These are phyloP conservation scores for Zenarchopterus dispar DNA, from an alignment of 2,797 vertebrate species.

Conservation along the genomic window DNA sequence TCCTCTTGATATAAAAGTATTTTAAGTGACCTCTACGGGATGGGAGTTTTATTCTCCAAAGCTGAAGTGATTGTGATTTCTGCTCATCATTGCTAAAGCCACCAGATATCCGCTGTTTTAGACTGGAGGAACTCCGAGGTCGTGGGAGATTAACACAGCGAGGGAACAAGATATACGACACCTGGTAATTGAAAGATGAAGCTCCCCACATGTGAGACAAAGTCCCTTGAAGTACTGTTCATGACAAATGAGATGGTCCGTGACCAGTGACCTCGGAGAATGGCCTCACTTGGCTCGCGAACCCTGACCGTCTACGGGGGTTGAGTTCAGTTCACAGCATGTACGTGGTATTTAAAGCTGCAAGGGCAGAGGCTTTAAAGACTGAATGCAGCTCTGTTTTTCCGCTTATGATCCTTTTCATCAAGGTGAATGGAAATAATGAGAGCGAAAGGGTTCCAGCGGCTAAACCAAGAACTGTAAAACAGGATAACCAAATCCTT, in stretches of 20 bases:
- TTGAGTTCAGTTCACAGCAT: slow-evolving; percentile 62
- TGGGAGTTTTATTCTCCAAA: not conserved
- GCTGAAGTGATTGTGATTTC: not conserved
- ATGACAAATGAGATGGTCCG: slow-evolving; percentile 59
- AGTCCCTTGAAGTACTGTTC: slow-evolving; percentile 45
- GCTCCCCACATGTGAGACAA: slow-evolving; percentile 43
- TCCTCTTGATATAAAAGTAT: too few species aligned
- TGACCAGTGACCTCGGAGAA: slow-evolving; percentile 57
- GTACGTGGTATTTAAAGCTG: slow-evolving; percentile 61
- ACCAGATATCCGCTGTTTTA: not conserved
- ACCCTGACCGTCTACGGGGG: slow-evolving; percentile 41
- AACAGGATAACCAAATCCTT: slow-evolving; percentile 43
- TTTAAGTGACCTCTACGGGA: too few species aligned
- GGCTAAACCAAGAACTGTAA: slow-evolving; percentile 60
- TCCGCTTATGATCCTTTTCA: slow-evolving; percentile 68
- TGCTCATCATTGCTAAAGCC: not conserved
- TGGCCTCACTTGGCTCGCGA: slow-evolving; percentile 32
- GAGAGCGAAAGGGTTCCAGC: slow-evolving; percentile 42
- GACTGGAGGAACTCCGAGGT: slow-evolving; percentile 34
- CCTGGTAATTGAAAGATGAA: slow-evolving; percentile 70
- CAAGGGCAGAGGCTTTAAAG: slow-evolving; percentile 64
- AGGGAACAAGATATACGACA: slow-evolving; percentile 63
- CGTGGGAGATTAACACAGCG: slow-evolving; percentile 39
- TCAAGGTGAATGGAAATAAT: slow-evolving; percentile 72
- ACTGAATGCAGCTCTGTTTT: slow-evolving; percentile 65